Base-by-base conservation (phyloP, 2,888 invertebrate species). In the Chirona hameri region DNA sequence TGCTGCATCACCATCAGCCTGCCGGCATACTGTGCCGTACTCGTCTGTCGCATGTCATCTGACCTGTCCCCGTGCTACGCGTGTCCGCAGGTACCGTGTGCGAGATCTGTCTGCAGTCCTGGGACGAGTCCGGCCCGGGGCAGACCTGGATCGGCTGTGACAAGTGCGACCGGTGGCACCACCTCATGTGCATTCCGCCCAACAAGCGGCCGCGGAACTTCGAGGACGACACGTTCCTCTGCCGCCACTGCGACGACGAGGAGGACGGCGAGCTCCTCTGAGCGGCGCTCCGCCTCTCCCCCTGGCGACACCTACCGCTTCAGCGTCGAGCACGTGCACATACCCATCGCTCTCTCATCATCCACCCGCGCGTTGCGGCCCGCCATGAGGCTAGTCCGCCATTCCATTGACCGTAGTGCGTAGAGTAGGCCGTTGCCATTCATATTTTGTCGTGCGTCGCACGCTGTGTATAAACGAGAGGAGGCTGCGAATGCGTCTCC, bases 131-230 rank as follows among this genome's bases (percentile, higher is more conserved):
- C 27, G 80, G 80, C 18, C 80, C 80, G 12, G 80, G 80, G 5
- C 80, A 80, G 52, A 80, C 80, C 5, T 80, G 80, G 80, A 80
- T 80, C 52, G 80, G 80, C 80, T 80, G 80, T 52, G 80, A 80
- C 55, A 48, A 55, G 48, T 80, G 80, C 52, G 80, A 80, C 80
- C 48, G 80, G 52, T 80, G 80, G 80, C 80, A 80, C 52, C 80
- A 80, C 29, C 80, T 80, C 27, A 80, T 55, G 52, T 80, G 80
- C 80, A 80, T 80, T 7, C 80, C 80, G 52, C 52, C 52, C 52
- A 80, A 80, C 55, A 80, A 80, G 52, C 80, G 80, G 80, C 80
- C 80, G 80, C 80, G 80, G 27, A 55, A 80, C 80, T 80, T 80
- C 80, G 80, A 80, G 80, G 52, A 80, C 52, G 80, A 80, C 80